Percentiles rank a stretch among this genome's conserved stretches.
Evolutionary conservation across 2,888 invertebrate genomes (phyloP).

Genomic region (Monochamus alternatus): DNA sequence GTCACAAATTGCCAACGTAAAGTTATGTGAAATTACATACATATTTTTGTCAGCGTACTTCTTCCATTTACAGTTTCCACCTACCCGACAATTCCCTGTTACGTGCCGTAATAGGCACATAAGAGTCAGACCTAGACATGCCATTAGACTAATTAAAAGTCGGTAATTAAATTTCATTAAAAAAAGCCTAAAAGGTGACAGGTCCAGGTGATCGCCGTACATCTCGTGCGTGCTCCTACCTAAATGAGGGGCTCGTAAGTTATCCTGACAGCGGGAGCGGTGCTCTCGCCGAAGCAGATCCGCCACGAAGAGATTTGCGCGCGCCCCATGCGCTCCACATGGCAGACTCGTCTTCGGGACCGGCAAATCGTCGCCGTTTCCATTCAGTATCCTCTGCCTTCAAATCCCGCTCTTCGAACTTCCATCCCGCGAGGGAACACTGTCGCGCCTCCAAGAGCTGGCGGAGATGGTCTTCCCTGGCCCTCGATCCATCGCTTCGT

Average conservation of each 20-base stretch:
- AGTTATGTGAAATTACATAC: no score
- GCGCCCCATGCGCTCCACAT: slow-evolving; percentile 36
- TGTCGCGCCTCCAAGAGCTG: neutral
- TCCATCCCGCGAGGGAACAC: neutral
- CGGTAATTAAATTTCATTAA: no score
- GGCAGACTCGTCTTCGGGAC: slow-evolving; percentile 30
- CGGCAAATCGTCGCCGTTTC: slow-evolving; percentile 34
- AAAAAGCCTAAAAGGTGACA: no score
- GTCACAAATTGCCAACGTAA: no score
- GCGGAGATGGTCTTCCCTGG: neutral
- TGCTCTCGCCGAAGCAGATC: slow-evolving; percentile 1
- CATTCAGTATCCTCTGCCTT: slow-evolving; percentile 20
- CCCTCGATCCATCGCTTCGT: neutral
- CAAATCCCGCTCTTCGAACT: slow-evolving; percentile 15
- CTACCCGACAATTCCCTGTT: no score
- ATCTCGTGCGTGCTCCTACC: neutral
- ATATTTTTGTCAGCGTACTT: no score
- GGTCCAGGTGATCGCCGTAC: neutral
- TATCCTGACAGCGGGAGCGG: slow-evolving; percentile 11
- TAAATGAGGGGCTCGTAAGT: neutral
- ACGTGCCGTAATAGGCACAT: no score
- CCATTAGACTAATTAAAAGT: no score
- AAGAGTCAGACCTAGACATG: no score
- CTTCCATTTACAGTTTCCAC: no score
- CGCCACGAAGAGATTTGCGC: slow-evolving; percentile 41